phyloP scores from a whole-genome alignment of 2,113 vertebrate genomes.

The Scomber colias region DNA sequence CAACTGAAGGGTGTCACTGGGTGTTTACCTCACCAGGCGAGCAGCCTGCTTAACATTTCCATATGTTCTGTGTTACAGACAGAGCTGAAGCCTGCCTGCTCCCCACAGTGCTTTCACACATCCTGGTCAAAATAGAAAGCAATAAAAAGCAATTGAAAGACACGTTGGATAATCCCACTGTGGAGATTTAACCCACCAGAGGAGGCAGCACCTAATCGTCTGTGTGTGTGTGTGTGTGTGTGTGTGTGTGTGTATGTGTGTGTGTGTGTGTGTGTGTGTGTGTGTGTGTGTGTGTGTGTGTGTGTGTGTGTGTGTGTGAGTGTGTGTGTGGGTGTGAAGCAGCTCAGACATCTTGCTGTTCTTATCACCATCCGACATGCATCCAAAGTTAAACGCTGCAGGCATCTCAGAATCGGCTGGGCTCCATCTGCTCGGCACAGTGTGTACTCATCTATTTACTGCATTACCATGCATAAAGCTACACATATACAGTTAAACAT shows the following conservation, averaged over 20 bases:
- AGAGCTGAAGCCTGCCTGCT: not conserved
- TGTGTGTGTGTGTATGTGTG: constrained; percentile 13
- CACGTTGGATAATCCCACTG: not conserved
- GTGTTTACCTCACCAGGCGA: constrained; percentile 7
- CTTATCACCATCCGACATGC: not conserved
- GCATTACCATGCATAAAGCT: not conserved
- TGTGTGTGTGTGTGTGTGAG: constrained; percentile 10
- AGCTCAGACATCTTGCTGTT: constrained; percentile 11
- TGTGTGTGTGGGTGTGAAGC: not conserved
- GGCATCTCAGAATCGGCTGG: constrained; percentile 21
- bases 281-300: constrained; percentile 14
- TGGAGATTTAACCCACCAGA: not conserved
- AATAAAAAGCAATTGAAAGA: not conserved
- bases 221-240: constrained; percentile 15
- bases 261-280: constrained; percentile 14
- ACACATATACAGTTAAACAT: not conserved
- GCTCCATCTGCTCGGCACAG: constrained; percentile 26
- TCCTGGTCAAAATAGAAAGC: not conserved
- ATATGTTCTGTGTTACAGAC: not conserved
- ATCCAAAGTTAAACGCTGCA: not conserved
- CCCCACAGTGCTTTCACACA: not conserved
- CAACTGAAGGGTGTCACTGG: not conserved
- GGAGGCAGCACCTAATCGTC: not conserved
- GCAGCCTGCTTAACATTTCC: not conserved
- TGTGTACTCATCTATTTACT: constrained; percentile 3